phyloP scores from a whole-genome alignment of 2,113 vertebrate genomes.

The Neoarius graeffei region DNA sequence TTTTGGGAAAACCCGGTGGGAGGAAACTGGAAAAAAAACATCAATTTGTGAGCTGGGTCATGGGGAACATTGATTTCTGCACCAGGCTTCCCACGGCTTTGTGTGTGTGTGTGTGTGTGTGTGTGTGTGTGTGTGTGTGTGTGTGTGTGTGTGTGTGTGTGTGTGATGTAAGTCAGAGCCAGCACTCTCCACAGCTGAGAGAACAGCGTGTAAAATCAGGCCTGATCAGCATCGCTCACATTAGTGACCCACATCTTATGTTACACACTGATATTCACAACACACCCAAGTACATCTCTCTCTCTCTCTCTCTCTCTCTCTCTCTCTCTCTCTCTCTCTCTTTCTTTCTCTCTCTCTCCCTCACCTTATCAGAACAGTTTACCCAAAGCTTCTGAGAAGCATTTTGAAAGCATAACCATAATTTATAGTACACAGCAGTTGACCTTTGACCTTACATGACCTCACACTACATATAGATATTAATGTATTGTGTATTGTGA shows the following conservation, averaged over 20 bases:
- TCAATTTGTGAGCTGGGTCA: slow-evolving; percentile 20
- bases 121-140: slow-evolving; percentile 7
- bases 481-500: not conserved
- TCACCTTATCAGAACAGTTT: not conserved
- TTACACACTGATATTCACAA: slow-evolving; percentile 60
- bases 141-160: slow-evolving; percentile 19
- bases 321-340: slow-evolving; percentile 27
- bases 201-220: slow-evolving; percentile 56
- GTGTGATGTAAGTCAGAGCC: slow-evolving; percentile 22
- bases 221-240: slow-evolving; percentile 63
- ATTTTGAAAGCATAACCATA: not conserved
- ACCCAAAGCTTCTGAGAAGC: not conserved
- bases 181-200: slow-evolving; percentile 64
- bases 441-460: slow-evolving; percentile 3
- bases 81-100: slow-evolving; percentile 40
- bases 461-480: too few relatives aligned
- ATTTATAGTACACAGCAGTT: not conserved
- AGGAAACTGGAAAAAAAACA: slow-evolving; percentile 20
- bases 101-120: slow-evolving; percentile 22
- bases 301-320: slow-evolving; percentile 44
- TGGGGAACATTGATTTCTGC: slow-evolving; percentile 39
- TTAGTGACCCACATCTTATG: slow-evolving; percentile 64
- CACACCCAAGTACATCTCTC: slow-evolving; percentile 21
- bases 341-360: not conserved
- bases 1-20: slow-evolving; percentile 40